These are phyloP conservation scores for Steatornis caripensis DNA, from an alignment of 2,113 vertebrate species.

Conservation along the genomic window DNA sequence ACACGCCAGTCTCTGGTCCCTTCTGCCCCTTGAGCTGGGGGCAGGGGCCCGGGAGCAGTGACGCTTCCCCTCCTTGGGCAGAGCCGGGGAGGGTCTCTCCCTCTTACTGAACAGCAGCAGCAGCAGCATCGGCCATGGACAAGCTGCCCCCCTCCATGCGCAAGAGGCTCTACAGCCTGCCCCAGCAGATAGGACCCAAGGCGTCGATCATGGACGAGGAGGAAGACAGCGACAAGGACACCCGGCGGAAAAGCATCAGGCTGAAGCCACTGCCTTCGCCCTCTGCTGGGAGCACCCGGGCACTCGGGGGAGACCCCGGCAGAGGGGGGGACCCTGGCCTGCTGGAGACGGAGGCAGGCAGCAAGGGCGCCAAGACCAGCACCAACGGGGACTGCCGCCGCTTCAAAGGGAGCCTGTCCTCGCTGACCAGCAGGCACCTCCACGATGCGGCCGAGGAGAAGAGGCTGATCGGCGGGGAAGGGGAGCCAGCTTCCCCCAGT, in stretches of 20 bases:
- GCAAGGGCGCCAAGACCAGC: slow-evolving; percentile 82
- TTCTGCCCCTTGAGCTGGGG: not conserved
- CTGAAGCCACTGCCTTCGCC: slow-evolving; percentile 90
- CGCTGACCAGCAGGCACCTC: slow-evolving; percentile 90
- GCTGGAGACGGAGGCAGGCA: slow-evolving; percentile 74
- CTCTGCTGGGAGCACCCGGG: slow-evolving; percentile 74
- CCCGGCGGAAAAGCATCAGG: slow-evolving; percentile 89
- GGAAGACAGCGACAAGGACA: slow-evolving; percentile 84
- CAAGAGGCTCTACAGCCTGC: slow-evolving; percentile 98
- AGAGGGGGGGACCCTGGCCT: slow-evolving; percentile 16
- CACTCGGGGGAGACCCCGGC: slow-evolving; percentile 52
- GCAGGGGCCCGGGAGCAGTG: not conserved
- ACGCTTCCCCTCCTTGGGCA: not conserved
- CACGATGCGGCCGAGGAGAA: slow-evolving; percentile 88
- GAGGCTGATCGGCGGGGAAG: slow-evolving; percentile 89
- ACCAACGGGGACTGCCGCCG: slow-evolving; percentile 97
- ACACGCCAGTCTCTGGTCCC: not conserved
- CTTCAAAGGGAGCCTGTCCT: slow-evolving; percentile 93
- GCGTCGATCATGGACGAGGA: slow-evolving; percentile 92
- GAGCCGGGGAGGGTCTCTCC: not conserved
- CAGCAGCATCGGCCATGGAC: slow-evolving; percentile 80
- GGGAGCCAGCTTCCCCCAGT: slow-evolving; percentile 80
- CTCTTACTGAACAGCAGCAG: not conserved
- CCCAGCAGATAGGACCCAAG: slow-evolving; percentile 93
- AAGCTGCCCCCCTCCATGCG: slow-evolving; percentile 95